Base-by-base conservation (phyloP, 2,888 invertebrate genomes). In the Ornithoptera priamus region DNA sequence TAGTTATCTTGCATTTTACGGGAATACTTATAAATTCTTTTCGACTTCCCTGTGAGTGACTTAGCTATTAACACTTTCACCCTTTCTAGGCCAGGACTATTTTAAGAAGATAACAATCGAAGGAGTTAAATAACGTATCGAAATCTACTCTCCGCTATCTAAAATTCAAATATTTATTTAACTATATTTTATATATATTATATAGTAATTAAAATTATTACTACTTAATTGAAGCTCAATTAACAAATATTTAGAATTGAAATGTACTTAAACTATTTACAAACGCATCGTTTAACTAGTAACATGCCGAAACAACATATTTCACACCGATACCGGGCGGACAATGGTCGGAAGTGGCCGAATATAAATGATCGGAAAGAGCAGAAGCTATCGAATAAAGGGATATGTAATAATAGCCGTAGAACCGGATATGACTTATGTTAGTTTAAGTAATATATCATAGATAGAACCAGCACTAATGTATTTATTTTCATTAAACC, bases 311-410 rank as follows among this genome's bases (percentile, higher is more conserved):
- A 89, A 90, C 91, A 89, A 89, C 85, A 86, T 92, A 92, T 91
- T 91, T 92, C 92, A 92, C 86, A 83, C 81, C 89, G 91, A 86
- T 92, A 92, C 86, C 91, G 84, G 81, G 76, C 82, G 86, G 84
- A 89, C 89, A 89, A 86, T 88, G 88, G 85, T 84, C 90, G 92
- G 91, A 91, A 89, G 86, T 86, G 78, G 81, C 82, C 82, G 92
- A 88, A 90, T 89, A 92, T 92, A 90, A 88, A 91, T 89, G 89
- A 87, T 86, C 88, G 89, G 89, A 86, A 89, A 88, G 85, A 84
- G 82, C 81, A 81, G 80, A 80, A 85, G 85, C 85, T 87, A 88
- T 88, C 88, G 86, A 86, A 85, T 86, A 87, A 83, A 85, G 84
- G 84, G 77, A 78, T 78, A 75, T 78, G 80, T 80, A 84, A 83